A percentile compares a stretch with the other conserved stretches of the same genome.
phyloP scores from a whole-genome alignment of 2,113 vertebrate species.

The Petrocephalus microphthalmus region DNA sequence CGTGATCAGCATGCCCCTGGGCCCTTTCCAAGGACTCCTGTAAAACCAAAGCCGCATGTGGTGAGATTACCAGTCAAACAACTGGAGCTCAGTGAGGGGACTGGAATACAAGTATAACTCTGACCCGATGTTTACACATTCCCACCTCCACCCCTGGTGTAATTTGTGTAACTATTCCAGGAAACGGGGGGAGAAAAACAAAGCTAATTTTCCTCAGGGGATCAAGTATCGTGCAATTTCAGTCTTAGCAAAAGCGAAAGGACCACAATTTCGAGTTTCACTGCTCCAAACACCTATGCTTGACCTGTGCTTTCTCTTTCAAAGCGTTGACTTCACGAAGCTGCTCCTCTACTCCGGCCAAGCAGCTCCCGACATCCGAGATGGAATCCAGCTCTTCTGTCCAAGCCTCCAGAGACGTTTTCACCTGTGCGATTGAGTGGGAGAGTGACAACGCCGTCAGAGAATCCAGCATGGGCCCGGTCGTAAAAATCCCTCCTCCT shows the following conservation, averaged over 20 bases:
- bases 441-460: background rate
- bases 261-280: background rate
- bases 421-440: conserved; percentile 61
- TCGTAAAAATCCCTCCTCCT: background rate
- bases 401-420: conserved; percentile 67
- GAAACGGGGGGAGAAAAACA: background rate
- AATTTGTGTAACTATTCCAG: background rate
- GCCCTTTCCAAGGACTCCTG: conserved; percentile 82
- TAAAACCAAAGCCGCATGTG: conserved; percentile 18
- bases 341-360: conserved; percentile 68
- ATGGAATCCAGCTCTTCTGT: conserved; percentile 64
- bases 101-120: background rate
- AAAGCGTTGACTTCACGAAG: conserved; percentile 70
- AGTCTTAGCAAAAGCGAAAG: background rate
- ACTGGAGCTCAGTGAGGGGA: background rate
- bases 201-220: background rate
- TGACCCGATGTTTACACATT: background rate
- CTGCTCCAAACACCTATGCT: background rate
- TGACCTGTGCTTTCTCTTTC: conserved; percentile 79
- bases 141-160: background rate
- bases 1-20: conserved; percentile 72
- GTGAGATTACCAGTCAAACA: background rate
- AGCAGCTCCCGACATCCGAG: conserved; percentile 68
- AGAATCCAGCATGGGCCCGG: background rate
- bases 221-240: background rate